phyloP scores from a whole-genome alignment of 2,113 vertebrate species.

The Paramisgurnus dabryanus region DNA sequence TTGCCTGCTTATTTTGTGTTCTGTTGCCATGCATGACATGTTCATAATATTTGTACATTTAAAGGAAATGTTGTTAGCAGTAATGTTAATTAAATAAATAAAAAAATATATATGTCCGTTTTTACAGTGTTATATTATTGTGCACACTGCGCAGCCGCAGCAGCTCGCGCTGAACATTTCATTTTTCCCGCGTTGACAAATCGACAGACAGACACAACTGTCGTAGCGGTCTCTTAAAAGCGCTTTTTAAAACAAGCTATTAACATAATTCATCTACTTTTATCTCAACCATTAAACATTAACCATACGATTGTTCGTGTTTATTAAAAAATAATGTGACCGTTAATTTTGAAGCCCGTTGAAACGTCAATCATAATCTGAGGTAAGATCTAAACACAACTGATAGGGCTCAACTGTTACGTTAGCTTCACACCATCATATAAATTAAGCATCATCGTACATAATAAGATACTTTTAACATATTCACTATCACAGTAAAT shows the following conservation, averaged over 20 bases:
- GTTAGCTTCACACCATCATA: neutral
- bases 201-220: neutral
- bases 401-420: neutral
- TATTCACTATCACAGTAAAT: too few relatives aligned
- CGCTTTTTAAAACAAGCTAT: neutral
- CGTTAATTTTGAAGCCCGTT: neutral
- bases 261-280: neutral
- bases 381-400: conserved; percentile 3
- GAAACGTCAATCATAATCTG: neutral
- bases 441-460: neutral
- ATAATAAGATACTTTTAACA: neutral
- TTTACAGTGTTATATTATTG: neutral
- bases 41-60: neutral
- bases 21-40: neutral
- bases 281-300: neutral
- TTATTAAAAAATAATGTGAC: neutral
- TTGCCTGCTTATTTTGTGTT: neutral
- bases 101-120: neutral
- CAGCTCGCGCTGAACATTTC: neutral
- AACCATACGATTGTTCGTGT: neutral
- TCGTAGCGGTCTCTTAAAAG: neutral
- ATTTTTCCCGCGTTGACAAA: conserved; percentile 11
- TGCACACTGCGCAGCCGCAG: too few relatives aligned
- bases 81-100: neutral
- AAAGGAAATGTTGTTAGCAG: neutral